phyloP scores from a whole-genome alignment of 2,797 vertebrate species.

The Enteromius radiatus region DNA sequence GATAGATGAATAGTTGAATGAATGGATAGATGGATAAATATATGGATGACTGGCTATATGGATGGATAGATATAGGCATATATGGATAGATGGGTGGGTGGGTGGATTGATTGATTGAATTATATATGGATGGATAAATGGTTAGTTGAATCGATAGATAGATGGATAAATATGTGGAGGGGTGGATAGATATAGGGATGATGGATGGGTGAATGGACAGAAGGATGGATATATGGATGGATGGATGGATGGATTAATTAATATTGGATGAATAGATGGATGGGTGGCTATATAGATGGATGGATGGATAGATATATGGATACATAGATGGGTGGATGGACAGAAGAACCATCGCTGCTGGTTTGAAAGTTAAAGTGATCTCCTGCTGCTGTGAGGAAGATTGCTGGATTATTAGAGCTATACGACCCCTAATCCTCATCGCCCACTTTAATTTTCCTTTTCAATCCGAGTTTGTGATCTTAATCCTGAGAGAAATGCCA shows the following conservation, averaged over 20 bases:
- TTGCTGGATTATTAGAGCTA: slow-evolving; percentile 33
- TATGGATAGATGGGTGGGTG: neutral
- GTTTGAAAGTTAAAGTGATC: neutral
- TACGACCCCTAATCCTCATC: slow-evolving; percentile 30
- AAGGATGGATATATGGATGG: neutral
- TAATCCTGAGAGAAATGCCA: slow-evolving; percentile 30
- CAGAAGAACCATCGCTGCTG: neutral
- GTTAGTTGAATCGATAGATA: neutral
- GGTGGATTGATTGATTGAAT: neutral
- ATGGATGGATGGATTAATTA: neutral
- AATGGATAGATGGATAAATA: neutral
- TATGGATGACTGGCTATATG: neutral
- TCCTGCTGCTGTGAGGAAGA: slow-evolving; percentile 5
- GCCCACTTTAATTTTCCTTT: slow-evolving; percentile 30
- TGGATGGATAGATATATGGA: neutral
- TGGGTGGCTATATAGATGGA: neutral
- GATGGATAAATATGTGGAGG: neutral
- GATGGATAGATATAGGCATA: fast-evolving
- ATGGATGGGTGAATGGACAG: neutral
- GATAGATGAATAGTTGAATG: neutral
- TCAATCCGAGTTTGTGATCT: neutral
- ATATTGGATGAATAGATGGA: neutral
- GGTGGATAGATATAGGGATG: neutral
- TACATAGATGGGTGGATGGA: neutral
- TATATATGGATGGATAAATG: no score